These are phyloP conservation scores for Chaetogeoica ovagalla DNA, from an alignment of 2,888 invertebrate genomes.

Conservation along the genomic window DNA sequence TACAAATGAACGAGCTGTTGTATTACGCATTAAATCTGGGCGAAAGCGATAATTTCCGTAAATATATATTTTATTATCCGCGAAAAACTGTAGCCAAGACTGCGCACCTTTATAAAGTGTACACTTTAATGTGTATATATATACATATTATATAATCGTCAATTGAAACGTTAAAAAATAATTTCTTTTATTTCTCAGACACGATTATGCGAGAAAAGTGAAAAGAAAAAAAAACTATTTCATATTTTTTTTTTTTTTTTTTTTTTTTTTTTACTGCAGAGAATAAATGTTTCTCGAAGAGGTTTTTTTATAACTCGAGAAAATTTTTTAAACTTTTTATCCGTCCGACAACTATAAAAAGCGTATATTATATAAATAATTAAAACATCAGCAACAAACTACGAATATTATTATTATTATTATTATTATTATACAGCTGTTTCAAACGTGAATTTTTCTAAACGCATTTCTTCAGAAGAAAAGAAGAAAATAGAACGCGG, in stretches of 20 bases:
- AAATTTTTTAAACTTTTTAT: slow-evolving; percentile 36
- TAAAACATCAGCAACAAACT: slow-evolving; percentile 17
- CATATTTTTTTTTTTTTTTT: too few relatives aligned
- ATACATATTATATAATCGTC: neutral
- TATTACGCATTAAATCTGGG: too few relatives aligned
- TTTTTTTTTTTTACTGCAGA: neutral
- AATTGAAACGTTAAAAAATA: neutral
- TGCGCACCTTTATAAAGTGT: too few relatives aligned
- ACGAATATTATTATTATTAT: too few relatives aligned
- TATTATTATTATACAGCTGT: too few relatives aligned
- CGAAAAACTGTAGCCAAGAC: too few relatives aligned
- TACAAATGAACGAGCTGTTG: too few relatives aligned
- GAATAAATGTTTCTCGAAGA: slow-evolving; percentile 10
- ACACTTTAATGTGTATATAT: too few relatives aligned
- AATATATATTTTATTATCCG: too few relatives aligned
- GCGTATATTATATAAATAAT: slow-evolving; percentile 35
- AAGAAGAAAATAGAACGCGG: neutral
- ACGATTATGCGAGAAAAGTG: neutral
- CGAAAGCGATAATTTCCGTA: too few relatives aligned
- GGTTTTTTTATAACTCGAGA: neutral
- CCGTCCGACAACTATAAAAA: neutral
- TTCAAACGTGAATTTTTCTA: slow-evolving; percentile 1
- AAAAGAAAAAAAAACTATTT: slow-evolving; percentile 17
- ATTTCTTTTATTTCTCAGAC: neutral
- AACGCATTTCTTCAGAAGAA: neutral